A percentile compares a stretch with the other conserved stretches of the same genome.
Evolutionary conservation across 2,797 vertebrate genomes (phyloP).

Genomic region (Crenichthys baileyi): DNA sequence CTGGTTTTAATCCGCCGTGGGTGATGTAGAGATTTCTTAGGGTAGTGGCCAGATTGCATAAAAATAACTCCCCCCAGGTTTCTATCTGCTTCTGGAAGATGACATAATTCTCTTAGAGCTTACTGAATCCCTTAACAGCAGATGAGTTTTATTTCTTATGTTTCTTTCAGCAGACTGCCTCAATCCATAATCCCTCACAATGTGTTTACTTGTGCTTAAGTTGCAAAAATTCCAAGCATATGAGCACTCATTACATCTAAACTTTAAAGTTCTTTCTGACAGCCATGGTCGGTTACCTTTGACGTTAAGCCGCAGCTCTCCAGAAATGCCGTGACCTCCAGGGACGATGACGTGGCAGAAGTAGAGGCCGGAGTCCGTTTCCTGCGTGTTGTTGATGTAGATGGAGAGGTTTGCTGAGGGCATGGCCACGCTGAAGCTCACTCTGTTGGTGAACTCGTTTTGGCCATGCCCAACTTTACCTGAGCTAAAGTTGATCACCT

Average conservation of each 20-base stretch:
- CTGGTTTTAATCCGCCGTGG: slow-evolving; percentile 47
- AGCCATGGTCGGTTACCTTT: slow-evolving; percentile 72
- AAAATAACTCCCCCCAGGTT: slow-evolving; percentile 14
- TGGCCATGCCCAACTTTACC: slow-evolving; percentile 80
- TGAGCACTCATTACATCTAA: slow-evolving; percentile 33
- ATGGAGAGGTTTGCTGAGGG: slow-evolving; percentile 87
- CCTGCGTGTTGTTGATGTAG: slow-evolving; percentile 86
- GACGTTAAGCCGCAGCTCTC: slow-evolving; percentile 80
- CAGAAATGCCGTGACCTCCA: slow-evolving; percentile 68
- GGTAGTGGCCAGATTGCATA: slow-evolving; percentile 17
- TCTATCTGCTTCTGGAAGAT: slow-evolving; percentile 56
- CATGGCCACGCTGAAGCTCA: slow-evolving; percentile 83
- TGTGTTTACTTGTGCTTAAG: slow-evolving; percentile 12
- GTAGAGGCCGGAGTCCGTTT: slow-evolving; percentile 88
- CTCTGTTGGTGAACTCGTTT: slow-evolving; percentile 74
- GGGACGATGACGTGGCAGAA: slow-evolving; percentile 85
- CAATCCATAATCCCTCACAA: slow-evolving; percentile 37
- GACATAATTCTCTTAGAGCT: slow-evolving; percentile 45
- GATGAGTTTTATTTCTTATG: slow-evolving; percentile 44
- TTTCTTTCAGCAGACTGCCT: slow-evolving; percentile 25
- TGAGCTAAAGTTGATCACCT: slow-evolving; percentile 87
- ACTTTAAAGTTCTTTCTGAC: slow-evolving; percentile 32
- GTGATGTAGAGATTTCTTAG: slow-evolving; percentile 26
- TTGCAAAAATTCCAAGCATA: slow-evolving; percentile 12
- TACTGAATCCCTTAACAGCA: slow-evolving; percentile 44